Conservation (phyloP, 1,140 invertebrate genomes). For the Vanessa atalanta region DNA sequence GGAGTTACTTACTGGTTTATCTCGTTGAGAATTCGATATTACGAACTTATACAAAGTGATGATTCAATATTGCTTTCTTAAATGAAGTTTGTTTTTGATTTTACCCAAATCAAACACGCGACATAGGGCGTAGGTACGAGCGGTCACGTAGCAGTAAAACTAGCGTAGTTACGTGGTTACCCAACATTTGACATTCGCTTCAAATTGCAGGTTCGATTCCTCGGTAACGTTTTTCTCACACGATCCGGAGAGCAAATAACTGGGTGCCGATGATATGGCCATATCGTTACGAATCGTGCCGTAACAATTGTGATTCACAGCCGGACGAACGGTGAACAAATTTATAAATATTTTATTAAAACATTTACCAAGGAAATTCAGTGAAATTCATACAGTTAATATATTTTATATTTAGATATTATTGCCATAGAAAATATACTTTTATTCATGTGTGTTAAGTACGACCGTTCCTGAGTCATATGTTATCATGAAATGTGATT, state of each 20-base stretch:
- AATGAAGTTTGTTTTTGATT: neutral
- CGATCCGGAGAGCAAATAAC: constrained; percentile 71
- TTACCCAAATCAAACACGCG: constrained; percentile 18
- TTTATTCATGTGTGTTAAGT: too few species aligned
- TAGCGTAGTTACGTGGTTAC: constrained; percentile 34
- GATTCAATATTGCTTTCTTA: neutral
- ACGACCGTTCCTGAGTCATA: too few species aligned
- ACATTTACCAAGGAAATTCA: constrained; percentile 32
- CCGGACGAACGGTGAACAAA: neutral
- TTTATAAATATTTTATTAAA: neutral
- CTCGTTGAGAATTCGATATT: too few species aligned
- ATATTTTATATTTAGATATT: too few species aligned
- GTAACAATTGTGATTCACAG: constrained; percentile 12
- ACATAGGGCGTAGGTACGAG: constrained; percentile 14
- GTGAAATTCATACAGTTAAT: constrained; percentile 9
- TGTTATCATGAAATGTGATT: too few species aligned
- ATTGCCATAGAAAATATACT: too few species aligned
- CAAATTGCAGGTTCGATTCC: constrained; percentile 66
- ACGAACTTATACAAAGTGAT: too few species aligned
- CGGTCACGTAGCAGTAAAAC: constrained; percentile 25
- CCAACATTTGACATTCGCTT: constrained; percentile 71
- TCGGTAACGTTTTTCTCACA: constrained; percentile 71
- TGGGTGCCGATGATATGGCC: constrained; percentile 67
- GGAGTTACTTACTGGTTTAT: too few species aligned
- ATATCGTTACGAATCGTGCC: constrained; percentile 57